Conservation (phyloP, 2,797 vertebrate species). For the Alauda arvensis region DNA sequence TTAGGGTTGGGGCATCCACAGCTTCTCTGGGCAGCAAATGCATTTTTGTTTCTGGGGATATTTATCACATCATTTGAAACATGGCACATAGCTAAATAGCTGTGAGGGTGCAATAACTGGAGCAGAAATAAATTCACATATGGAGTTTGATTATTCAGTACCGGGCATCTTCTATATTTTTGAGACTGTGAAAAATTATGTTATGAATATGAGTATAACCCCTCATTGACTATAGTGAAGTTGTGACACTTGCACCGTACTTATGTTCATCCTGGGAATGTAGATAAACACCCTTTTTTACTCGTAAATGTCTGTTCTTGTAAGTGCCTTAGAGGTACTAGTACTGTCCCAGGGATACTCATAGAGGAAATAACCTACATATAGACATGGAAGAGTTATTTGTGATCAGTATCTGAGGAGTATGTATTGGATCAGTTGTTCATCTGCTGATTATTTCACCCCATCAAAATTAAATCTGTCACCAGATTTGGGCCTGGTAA, state of each 20-base stretch:
- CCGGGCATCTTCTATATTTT: neutral
- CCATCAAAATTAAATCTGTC: neutral
- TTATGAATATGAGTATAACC: neutral
- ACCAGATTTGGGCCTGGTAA: neutral
- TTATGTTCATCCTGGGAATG: neutral
- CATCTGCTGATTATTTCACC: neutral
- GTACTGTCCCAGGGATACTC: neutral
- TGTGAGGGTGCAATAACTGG: neutral
- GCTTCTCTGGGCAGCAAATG: neutral
- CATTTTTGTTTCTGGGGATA: neutral
- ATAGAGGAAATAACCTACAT: neutral
- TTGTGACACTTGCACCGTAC: neutral
- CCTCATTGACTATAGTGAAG: neutral
- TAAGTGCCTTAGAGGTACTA: neutral
- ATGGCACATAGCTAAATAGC: neutral
- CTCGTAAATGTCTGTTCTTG: neutral
- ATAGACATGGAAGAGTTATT: neutral
- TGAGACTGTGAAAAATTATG: neutral
- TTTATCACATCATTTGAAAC: neutral
- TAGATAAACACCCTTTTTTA: neutral
- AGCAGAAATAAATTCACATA: neutral
- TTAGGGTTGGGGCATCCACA: neutral
- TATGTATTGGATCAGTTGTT: neutral
- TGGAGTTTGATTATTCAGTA: neutral
- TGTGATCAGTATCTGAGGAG: neutral